Base-by-base conservation (phyloP, 2,888 invertebrate species). In the Hydroisotoma schaefferi region DNA sequence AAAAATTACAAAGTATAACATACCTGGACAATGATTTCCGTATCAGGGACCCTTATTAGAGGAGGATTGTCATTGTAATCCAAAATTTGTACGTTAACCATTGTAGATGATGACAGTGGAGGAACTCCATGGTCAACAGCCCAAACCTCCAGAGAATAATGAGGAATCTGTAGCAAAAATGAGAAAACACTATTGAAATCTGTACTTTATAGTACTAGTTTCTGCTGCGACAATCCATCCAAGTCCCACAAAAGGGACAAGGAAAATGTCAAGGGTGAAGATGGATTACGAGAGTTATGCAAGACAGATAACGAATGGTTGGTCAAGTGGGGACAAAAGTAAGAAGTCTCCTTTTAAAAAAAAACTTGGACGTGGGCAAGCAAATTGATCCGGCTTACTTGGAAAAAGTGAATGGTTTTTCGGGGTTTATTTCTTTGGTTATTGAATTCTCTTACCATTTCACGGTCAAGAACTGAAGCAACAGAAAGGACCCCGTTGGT, bases 111-210 rank as follows among this genome's bases (percentile, higher is more conserved):
- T 49, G 88, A 87, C 23, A 89, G 80, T 56, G 84, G 82, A 1
- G 93, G 92, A 54, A 82, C 74, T 2, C 94, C 94, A 72, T 84
- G 84, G 77, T 94, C 94, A 46, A 84, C 83, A 2, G 92, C 93
- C 70, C 87, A 82, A 55, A 94, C 81, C 77, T 90, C 88, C 52
- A 94, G 77, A 43, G 84, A 82, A 77, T 93, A 93, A 65, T 81
- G 84, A 2, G 81, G 75, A 23, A 79, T 76, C 80, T 81, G 74
- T 2, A 73, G 73, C 44, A 18, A 26, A 28, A 27, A 49, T 40
- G n/a, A 5, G 40, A 40, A 40, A 18, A 18, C 20, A 5, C 15
- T 33, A 10, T 15, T 33, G 33, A 33, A 33, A 33, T n/a, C n/a
- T n/a, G n/a, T n/a, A n/a, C n/a, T n/a, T n/a, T n/a, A n/a, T n/a